Conservation (phyloP, 2,113 vertebrate species). For the Mustelus asterias region DNA sequence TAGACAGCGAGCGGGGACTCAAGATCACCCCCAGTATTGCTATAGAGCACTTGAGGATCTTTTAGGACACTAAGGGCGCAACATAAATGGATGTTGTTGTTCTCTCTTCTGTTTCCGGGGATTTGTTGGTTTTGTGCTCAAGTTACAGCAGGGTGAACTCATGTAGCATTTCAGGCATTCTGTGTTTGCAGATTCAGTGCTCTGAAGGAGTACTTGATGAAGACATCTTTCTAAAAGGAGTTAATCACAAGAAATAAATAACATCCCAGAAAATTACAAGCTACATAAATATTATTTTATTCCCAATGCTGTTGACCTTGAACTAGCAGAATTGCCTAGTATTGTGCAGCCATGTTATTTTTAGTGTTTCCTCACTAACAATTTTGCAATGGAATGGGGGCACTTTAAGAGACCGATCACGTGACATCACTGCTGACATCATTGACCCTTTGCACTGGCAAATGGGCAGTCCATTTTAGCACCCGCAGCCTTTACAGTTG, state of each 20-base stretch:
- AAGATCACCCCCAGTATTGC: too few relatives aligned
- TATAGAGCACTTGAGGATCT: too few relatives aligned
- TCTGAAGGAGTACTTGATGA: not conserved
- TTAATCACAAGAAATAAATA: not conserved
- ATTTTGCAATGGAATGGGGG: too few relatives aligned
- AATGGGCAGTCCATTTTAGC: too few relatives aligned
- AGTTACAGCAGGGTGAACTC: not conserved
- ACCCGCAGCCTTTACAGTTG: too few relatives aligned
- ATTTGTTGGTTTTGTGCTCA: not conserved
- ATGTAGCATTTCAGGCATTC: not conserved
- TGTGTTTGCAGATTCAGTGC: not conserved
- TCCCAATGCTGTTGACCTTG: not conserved
- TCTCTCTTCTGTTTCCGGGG: not conserved
- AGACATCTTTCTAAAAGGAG: not conserved
- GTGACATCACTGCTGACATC: too few relatives aligned
- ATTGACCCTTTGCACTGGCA: too few relatives aligned
- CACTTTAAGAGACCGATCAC: too few relatives aligned
- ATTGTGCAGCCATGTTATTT: too few relatives aligned
- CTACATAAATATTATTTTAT: not conserved
- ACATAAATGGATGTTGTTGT: not conserved
- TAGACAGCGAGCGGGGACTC: too few relatives aligned
- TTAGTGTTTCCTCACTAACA: too few relatives aligned
- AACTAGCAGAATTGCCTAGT: not conserved
- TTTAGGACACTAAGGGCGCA: too few relatives aligned
- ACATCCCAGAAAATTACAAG: not conserved